Percentiles rank a stretch among this genome's conserved stretches.
These are phyloP conservation scores for Peromyscus attwateri DNA, from an alignment of 2,797 vertebrate genomes.

Conservation along the genomic window DNA sequence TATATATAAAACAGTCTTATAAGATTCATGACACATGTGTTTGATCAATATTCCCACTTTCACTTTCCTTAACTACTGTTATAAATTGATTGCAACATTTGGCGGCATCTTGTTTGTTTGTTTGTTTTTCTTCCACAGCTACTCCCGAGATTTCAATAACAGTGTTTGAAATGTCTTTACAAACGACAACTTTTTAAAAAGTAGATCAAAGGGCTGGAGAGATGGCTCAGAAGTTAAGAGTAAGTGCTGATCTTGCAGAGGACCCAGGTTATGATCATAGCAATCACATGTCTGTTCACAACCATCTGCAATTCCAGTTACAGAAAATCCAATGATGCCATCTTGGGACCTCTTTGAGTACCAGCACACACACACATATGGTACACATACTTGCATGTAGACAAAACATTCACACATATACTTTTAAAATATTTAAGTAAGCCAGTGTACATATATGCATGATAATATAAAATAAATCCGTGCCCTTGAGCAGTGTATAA, in stretches of 20 bases:
- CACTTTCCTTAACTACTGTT: background rate
- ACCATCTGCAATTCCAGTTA: background rate
- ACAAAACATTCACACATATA: background rate
- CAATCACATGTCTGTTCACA: background rate
- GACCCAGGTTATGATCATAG: too few relatives aligned
- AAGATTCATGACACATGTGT: background rate
- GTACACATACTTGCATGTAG: background rate
- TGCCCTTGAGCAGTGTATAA: background rate
- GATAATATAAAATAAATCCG: conserved; percentile 18
- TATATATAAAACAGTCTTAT: too few relatives aligned
- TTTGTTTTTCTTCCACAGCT: background rate
- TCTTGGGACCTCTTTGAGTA: background rate
- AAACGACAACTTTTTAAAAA: background rate
- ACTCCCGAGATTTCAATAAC: background rate
- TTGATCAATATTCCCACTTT: background rate
- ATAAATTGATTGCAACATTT: background rate
- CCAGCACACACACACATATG: background rate
- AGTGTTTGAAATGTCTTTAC: background rate
- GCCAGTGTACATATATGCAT: background rate
- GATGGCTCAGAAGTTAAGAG: background rate
- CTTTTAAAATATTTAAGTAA: background rate
- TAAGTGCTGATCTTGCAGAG: background rate
- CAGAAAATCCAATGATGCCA: too few relatives aligned
- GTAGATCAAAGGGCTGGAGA: background rate
- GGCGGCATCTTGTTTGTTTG: background rate